Evolutionary conservation across 1,140 invertebrate genomes (phyloP).

Genomic region (Papilio xuthus): DNA sequence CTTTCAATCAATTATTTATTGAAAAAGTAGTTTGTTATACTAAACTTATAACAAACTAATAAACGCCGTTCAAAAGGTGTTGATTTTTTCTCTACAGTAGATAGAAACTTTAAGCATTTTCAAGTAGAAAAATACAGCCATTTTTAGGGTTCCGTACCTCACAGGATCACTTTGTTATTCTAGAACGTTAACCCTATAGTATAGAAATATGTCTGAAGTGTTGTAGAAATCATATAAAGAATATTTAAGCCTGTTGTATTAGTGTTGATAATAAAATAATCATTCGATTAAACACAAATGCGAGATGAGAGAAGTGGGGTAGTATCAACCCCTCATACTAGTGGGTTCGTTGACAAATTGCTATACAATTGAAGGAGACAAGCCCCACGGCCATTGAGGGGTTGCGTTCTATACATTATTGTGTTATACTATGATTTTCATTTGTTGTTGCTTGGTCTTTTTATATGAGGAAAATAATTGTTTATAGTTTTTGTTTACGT

Average conservation of each 20-base stretch:
- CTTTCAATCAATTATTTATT: not conserved
- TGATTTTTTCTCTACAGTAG: too few relatives aligned
- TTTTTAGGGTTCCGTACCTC: too few relatives aligned
- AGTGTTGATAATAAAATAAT: constrained; percentile 12
- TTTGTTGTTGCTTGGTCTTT: constrained; percentile 13
- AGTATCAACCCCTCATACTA: not conserved
- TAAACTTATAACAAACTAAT: too few relatives aligned
- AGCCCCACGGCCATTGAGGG: not conserved
- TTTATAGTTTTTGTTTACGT: not conserved
- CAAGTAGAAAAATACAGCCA: too few relatives aligned
- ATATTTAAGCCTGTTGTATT: not conserved
- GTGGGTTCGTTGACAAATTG: constrained; percentile 14
- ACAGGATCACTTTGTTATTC: too few relatives aligned
- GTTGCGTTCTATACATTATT: not conserved
- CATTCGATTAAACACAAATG: constrained; percentile 1
- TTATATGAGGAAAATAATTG: not conserved
- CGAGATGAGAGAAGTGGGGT: not conserved
- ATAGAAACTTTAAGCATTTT: too few relatives aligned
- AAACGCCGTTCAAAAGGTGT: too few relatives aligned
- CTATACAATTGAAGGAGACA: constrained; percentile 3
- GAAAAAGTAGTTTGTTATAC: too few relatives aligned
- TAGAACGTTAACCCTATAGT: too few relatives aligned
- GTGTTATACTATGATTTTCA: constrained; percentile 2
- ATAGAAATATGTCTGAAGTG: too few relatives aligned
- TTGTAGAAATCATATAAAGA: too few relatives aligned